These are phyloP conservation scores for Melanerpes formicivorus DNA, from an alignment of 2,113 vertebrate genomes.

Conservation along the genomic window DNA sequence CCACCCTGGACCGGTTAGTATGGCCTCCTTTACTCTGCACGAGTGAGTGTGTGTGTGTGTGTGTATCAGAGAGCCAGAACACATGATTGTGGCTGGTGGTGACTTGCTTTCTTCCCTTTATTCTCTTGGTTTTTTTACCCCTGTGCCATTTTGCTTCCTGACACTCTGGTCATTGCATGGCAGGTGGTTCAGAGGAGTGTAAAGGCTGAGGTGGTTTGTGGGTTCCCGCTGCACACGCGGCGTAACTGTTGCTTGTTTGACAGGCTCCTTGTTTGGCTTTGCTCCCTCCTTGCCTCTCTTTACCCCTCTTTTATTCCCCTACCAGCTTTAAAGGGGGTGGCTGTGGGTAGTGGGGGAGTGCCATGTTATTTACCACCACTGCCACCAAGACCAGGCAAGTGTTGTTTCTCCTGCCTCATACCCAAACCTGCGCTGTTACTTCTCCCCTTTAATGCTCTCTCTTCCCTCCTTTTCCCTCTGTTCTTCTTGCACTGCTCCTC, in stretches of 20 bases:
- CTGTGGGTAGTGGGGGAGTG: background rate
- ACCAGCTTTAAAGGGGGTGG: background rate
- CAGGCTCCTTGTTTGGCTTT: constrained; percentile 17
- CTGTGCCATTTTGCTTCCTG: constrained; percentile 70
- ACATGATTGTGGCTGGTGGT: constrained; percentile 71
- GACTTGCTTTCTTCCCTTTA: constrained; percentile 32
- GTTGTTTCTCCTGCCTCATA: background rate
- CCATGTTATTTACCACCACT: background rate
- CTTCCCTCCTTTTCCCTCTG: background rate
- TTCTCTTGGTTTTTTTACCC: constrained; percentile 3
- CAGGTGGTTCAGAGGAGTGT: constrained; percentile 59
- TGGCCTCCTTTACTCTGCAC: constrained; percentile 89
- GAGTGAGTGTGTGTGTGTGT: constrained; percentile 75
- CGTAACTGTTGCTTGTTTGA: constrained; percentile 44
- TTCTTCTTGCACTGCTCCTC: constrained; percentile 24
- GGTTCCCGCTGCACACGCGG: background rate
- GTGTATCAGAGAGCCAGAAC: constrained; percentile 62
- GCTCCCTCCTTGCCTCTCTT: background rate
- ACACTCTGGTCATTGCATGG: constrained; percentile 77
- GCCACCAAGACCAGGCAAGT: background rate
- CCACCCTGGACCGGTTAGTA: constrained; percentile 99
- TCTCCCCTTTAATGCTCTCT: background rate
- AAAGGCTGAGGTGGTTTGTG: constrained; percentile 22
- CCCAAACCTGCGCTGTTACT: background rate
- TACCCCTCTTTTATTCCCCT: constrained; percentile 3